phyloP scores from a whole-genome alignment of 2,888 invertebrate species.

The Scaptomyza cyrtandrae region DNA sequence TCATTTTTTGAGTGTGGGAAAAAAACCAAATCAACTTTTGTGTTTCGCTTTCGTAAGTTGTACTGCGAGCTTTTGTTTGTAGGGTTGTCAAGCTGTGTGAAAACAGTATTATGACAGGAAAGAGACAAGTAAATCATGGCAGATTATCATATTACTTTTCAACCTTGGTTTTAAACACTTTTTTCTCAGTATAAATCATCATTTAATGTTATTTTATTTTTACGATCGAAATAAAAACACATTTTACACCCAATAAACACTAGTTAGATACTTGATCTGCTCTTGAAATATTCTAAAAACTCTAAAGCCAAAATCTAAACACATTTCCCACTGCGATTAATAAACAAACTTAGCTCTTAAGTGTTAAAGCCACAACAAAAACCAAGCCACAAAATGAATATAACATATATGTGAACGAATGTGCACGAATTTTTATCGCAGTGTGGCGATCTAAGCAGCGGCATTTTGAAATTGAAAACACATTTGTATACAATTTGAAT shows the following conservation, averaged over 20 bases:
- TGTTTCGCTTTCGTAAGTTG: background rate
- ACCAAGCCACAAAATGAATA: constrained; percentile 39
- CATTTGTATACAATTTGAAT: constrained; percentile 67
- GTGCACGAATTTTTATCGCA: constrained; percentile 56
- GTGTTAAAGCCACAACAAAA: constrained; percentile 9
- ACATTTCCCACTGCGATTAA: background rate
- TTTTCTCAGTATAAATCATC: no score
- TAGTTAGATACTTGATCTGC: background rate
- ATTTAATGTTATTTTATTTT: no score
- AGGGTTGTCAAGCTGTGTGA: background rate
- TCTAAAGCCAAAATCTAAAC: background rate
- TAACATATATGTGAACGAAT: no score
- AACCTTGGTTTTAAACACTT: no score
- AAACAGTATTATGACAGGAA: background rate
- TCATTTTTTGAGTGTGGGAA: constrained; percentile 20
- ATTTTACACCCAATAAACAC: no score
- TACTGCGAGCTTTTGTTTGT: background rate
- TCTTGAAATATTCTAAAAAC: background rate
- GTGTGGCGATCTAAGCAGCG: constrained; percentile 55
- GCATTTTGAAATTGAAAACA: constrained; percentile 68
- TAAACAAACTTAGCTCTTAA: background rate
- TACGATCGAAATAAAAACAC: background rate
- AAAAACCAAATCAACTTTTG: background rate
- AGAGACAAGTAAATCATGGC: no score
- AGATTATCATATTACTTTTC: no score